Base-by-base conservation (phyloP, 2,888 invertebrate species). In the Drosophila greeni region DNA sequence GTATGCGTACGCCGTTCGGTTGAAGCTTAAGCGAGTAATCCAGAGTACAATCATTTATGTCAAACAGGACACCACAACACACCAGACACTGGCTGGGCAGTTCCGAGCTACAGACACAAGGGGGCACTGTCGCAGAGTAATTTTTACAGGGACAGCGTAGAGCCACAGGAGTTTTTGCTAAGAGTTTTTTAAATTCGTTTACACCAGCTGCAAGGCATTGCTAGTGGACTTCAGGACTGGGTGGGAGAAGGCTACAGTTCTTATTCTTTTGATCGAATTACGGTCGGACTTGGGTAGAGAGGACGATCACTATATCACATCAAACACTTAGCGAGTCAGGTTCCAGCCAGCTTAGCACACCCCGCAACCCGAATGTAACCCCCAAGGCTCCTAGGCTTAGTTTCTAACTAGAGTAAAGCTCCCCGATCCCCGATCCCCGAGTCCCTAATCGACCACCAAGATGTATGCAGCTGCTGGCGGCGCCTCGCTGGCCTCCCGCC, bases 391-490 rank as follows among this genome's bases (percentile, higher is more conserved):
- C 20, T 48, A 39, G 29, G 24, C 14, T 49, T 62, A 40, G 64
- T 26, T 62, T 62, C 49, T 43, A 62, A 62, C 43, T 62, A 62
- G 61, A 34, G 39, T 36, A 36, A n/a, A 31, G 49, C 36, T 24
- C 23, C 42, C 48, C 39, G 20, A 5, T 26, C 14, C 24, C 24
- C 24, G 24, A 24, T 29, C 11, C 40, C 34, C 34, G 31, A 12
- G 7, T 20, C 37, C 29, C 23, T 5, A 26, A 20, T 18, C 12
- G 8, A 26, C 18, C 31, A 48, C 49, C 67, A 74, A 68, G 49
- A 95, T 95, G 95, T 95, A 95, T 92, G 95, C 95, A 87, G 95
- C 95, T 88, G 95, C 95, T 88, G 95, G 95, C 88, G 95, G 95
- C 89, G 95, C 95, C 87, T 94, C 94, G 87, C 91, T 95, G 90